Percentiles rank a stretch among this genome's conserved stretches.
Evolutionary conservation across 2,113 vertebrate genomes (phyloP).

Genomic region (Gopherus evgoodei): DNA sequence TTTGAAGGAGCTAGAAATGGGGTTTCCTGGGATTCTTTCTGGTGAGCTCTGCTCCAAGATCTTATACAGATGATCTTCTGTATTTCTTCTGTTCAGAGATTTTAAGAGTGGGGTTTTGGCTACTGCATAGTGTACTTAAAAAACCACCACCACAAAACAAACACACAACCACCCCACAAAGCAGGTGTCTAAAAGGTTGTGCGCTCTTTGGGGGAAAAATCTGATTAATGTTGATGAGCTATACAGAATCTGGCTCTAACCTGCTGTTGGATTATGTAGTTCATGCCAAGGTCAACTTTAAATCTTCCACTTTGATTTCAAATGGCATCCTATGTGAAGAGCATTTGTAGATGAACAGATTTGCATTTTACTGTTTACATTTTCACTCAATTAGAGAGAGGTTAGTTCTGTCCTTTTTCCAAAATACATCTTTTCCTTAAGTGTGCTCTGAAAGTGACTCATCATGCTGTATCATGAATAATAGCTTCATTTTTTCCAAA

Average conservation of each 20-base stretch:
- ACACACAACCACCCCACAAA: conserved; percentile 27
- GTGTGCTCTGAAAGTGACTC: not conserved
- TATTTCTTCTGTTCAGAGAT: not conserved
- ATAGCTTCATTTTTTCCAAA: not conserved
- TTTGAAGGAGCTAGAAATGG: not conserved
- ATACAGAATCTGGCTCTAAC: conserved; percentile 65
- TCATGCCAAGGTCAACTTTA: conserved; percentile 58
- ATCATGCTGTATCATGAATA: rapidly evolving
- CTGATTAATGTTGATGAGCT: conserved; percentile 78
- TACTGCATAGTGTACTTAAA: not conserved
- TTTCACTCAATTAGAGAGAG: conserved; percentile 18
- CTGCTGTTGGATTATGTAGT: conserved; percentile 73
- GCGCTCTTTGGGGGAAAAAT: conserved; percentile 78
- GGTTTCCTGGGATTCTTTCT: not conserved
- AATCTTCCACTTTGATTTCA: conserved; percentile 68
- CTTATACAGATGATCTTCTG: not conserved
- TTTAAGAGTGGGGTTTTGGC: conserved; percentile 4
- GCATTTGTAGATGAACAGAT: conserved; percentile 41
- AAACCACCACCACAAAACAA: not conserved
- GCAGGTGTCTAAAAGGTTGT: conserved; percentile 75
- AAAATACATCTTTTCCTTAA: not conserved
- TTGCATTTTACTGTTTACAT: conserved; percentile 13
- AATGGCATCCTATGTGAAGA: conserved; percentile 61
- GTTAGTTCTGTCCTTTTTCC: not conserved
- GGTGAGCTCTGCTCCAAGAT: not conserved